Conservation (phyloP, 2,888 invertebrate genomes). For the Margaritifera margaritifera region DNA sequence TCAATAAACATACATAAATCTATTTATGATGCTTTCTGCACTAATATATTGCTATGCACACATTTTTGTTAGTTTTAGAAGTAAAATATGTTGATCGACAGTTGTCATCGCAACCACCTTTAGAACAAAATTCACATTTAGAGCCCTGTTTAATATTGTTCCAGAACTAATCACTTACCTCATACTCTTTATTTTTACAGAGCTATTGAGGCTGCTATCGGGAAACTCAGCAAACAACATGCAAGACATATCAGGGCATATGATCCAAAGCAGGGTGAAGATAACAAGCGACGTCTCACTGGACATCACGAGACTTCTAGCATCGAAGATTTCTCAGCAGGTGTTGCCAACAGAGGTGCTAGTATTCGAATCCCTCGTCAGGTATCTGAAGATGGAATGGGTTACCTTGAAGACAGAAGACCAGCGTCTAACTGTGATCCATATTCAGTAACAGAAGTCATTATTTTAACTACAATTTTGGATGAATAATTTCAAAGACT, state of each 20-base stretch:
- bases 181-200: conserved; percentile 74
- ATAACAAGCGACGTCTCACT: conserved; percentile 94
- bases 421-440: conserved; percentile 73
- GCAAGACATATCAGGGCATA: conserved; percentile 95
- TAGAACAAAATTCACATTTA: no score
- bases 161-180: not conserved
- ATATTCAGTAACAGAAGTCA: conserved; percentile 69
- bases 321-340: conserved; percentile 95
- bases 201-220: conserved; percentile 95
- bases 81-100: no score
- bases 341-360: conserved; percentile 93
- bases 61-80: no score
- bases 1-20: no score
- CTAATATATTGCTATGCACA: no score
- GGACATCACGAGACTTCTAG: conserved; percentile 97
- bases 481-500: conserved; percentile 20
- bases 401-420: conserved; percentile 96
- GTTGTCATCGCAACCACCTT: no score
- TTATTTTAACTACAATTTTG: conserved; percentile 52
- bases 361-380: conserved; percentile 83
- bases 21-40: no score
- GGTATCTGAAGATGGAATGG: conserved; percentile 91
- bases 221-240: conserved; percentile 93
- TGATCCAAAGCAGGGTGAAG: conserved; percentile 95
- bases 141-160: no score